phyloP scores from a whole-genome alignment of 92 coral and sea anemone genomes.

The Siderastrea radians region DNA sequence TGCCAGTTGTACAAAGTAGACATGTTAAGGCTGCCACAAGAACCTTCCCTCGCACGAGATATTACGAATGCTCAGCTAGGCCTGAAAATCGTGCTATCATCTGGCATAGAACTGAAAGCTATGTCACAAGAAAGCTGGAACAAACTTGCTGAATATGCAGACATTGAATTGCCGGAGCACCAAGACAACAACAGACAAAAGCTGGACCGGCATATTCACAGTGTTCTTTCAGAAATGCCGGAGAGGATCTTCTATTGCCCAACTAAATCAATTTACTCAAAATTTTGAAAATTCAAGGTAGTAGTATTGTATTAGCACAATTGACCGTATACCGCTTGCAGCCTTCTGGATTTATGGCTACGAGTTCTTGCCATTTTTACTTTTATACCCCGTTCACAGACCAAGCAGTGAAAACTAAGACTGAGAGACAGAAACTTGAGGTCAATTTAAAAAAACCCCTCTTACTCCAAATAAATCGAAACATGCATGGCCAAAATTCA shows the following conservation, averaged over 20 bases:
- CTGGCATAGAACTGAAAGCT: slow-evolving; percentile 42
- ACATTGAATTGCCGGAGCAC: slow-evolving; percentile 19
- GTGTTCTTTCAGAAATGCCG: not conserved
- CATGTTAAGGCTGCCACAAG: not conserved
- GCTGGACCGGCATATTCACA: slow-evolving; percentile 30
- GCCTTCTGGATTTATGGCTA: too few relatives aligned
- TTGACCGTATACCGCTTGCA: too few relatives aligned
- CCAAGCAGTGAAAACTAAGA: too few relatives aligned
- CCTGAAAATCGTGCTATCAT: slow-evolving; percentile 9
- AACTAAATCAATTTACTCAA: not conserved
- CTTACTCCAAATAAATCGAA: too few relatives aligned
- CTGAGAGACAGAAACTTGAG: too few relatives aligned
- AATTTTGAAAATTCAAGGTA: too few relatives aligned
- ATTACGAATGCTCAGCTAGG: slow-evolving; percentile 22
- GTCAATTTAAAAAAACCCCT: too few relatives aligned
- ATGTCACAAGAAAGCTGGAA: slow-evolving; percentile 36
- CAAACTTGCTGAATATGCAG: slow-evolving; percentile 24
- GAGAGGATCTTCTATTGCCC: not conserved
- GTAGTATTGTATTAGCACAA: too few relatives aligned
- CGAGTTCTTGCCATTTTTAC: too few relatives aligned
- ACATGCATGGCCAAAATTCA: too few relatives aligned
- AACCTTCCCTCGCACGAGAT: not conserved
- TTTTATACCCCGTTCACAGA: too few relatives aligned
- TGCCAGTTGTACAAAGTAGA: slow-evolving; percentile 43
- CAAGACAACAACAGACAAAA: slow-evolving; percentile 15